These are phyloP conservation scores for silkworm (Bombyx mori) DNA, from an alignment of 1,140 invertebrate species.

Conservation along the genomic window DNA sequence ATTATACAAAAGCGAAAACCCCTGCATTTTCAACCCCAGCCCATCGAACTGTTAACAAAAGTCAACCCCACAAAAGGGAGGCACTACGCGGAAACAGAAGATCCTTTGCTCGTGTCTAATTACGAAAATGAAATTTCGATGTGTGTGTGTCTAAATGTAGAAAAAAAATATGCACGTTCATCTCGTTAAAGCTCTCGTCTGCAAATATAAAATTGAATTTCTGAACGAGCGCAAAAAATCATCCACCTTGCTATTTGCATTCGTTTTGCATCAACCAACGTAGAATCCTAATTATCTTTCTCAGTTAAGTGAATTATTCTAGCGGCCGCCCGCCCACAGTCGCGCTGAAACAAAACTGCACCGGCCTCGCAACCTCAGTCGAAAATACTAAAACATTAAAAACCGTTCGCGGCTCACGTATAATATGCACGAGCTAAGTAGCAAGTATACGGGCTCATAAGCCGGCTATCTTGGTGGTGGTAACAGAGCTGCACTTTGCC, in stretches of 20 bases:
- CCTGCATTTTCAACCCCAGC: constrained; percentile 18
- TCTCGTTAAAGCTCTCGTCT: constrained; percentile 67
- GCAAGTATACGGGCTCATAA: constrained; percentile 50
- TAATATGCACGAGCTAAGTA: constrained; percentile 57
- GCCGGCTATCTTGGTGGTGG: constrained; percentile 58
- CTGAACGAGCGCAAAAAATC: constrained; percentile 69
- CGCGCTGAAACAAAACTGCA: constrained; percentile 65
- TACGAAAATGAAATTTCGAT: constrained; percentile 40
- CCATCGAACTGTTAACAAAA: constrained; percentile 27
- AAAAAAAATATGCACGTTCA: constrained; percentile 47
- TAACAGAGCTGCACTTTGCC: constrained; percentile 51
- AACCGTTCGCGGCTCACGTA: constrained; percentile 56
- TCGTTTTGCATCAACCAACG: constrained; percentile 69
- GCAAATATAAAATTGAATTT: constrained; percentile 71
- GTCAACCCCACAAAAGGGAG: constrained; percentile 13
- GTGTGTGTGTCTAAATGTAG: constrained; percentile 44
- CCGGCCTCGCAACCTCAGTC: constrained; percentile 67
- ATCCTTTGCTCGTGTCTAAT: constrained; percentile 30
- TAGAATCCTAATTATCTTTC: constrained; percentile 71
- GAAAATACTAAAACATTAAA: constrained; percentile 71
- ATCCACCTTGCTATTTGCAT: constrained; percentile 64
- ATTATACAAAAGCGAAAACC: constrained; percentile 33
- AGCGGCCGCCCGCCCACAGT: constrained; percentile 59
- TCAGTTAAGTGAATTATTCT: constrained; percentile 71
- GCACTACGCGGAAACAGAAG: constrained; percentile 13